phyloP scores from a whole-genome alignment of 92 coral and sea anemone genomes.

The Parazoanthus swiftii region DNA sequence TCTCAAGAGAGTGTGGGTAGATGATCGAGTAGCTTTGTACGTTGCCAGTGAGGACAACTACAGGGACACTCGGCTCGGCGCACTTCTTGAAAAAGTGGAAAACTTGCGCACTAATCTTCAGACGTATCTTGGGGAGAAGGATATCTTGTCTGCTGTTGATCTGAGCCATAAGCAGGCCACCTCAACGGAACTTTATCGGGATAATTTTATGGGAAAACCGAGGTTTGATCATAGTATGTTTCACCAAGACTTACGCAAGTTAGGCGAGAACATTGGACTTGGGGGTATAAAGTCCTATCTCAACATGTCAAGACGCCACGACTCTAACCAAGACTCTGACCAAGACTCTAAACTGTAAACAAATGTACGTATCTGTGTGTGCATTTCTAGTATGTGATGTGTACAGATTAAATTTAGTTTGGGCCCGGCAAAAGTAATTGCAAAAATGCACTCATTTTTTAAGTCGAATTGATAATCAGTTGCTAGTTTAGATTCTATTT shows the following conservation, averaged over 20 bases:
- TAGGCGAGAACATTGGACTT: not conserved
- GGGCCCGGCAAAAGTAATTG: too few species aligned
- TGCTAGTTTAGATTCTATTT: too few species aligned
- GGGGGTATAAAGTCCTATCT: not conserved
- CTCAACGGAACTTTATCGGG: not conserved
- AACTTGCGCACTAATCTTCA: slow-evolving; percentile 12
- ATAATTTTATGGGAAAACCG: not conserved
- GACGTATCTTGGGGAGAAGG: slow-evolving; percentile 33
- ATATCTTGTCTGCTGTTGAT: not conserved
- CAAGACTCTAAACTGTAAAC: not conserved
- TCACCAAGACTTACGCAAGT: not conserved
- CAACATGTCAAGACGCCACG: not conserved
- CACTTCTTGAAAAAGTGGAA: slow-evolving; percentile 32
- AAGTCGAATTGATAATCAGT: too few species aligned
- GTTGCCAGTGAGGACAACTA: slow-evolving; percentile 38
- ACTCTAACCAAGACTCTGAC: not conserved
- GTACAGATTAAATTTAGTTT: too few species aligned
- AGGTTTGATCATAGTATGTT: not conserved
- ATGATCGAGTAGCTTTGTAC: slow-evolving; percentile 34
- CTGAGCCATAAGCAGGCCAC: not conserved
- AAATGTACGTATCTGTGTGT: not conserved
- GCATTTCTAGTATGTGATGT: not conserved
- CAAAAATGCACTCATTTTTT: too few species aligned
- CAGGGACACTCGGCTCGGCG: slow-evolving; percentile 40
- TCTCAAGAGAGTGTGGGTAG: slow-evolving; percentile 51